phyloP scores from a whole-genome alignment of 1,140 invertebrate genomes.

The Heliconius nattereri region DNA sequence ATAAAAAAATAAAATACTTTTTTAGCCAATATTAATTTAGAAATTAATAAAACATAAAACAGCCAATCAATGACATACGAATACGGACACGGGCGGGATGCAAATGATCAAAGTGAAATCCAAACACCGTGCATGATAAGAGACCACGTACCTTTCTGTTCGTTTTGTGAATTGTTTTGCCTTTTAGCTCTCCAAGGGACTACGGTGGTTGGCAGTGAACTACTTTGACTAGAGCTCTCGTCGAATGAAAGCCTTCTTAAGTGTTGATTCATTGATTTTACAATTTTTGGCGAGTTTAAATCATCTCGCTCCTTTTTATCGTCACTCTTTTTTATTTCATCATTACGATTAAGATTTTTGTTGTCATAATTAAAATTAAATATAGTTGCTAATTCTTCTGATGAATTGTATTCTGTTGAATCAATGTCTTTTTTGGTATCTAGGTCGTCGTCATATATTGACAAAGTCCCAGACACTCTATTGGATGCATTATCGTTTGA shows the following conservation, averaged over 20 bases:
- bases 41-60: slow-evolving; percentile 25
- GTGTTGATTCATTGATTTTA: slow-evolving; percentile 75
- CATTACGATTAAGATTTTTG: slow-evolving; percentile 42
- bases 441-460: slow-evolving; percentile 73
- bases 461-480: slow-evolving; percentile 62
- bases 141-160: slow-evolving; percentile 74
- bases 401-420: slow-evolving; percentile 83
- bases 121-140: slow-evolving; percentile 77
- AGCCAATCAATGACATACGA: slow-evolving; percentile 11
- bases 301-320: slow-evolving; percentile 58
- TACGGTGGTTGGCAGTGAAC: slow-evolving; percentile 67
- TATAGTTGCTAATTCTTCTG: slow-evolving; percentile 83
- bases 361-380: slow-evolving; percentile 74
- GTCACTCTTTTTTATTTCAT: slow-evolving; percentile 48
- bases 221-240: slow-evolving; percentile 70
- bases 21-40: slow-evolving; percentile 35
- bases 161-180: slow-evolving; percentile 72
- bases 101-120: slow-evolving; percentile 76
- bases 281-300: slow-evolving; percentile 76
- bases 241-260: slow-evolving; percentile 72
- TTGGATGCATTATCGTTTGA: slow-evolving; percentile 57
- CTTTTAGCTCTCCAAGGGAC: slow-evolving; percentile 72
- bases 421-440: slow-evolving; percentile 71
- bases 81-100: slow-evolving; percentile 59
- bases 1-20: slow-evolving; percentile 46